Conservation (phyloP, 2,113 vertebrate genomes). For the Aramus guarauna region DNA sequence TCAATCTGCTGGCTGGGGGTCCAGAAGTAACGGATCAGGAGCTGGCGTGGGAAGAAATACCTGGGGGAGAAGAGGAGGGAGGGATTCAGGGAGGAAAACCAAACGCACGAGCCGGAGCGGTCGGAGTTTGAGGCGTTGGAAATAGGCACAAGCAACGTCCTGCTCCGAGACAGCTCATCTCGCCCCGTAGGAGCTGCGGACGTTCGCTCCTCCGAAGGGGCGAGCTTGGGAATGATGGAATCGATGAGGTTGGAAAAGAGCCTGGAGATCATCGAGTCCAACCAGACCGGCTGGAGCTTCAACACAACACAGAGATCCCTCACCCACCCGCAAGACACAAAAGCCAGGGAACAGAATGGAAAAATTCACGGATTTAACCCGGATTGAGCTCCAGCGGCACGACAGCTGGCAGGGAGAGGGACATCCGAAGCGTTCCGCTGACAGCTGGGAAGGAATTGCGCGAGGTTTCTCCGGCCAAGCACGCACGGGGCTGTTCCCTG, state of each 20-base stretch:
- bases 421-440: accelerated
- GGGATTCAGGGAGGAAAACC: background rate
- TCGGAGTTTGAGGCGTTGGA: accelerated
- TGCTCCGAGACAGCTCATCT: accelerated
- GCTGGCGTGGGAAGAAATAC: constrained; percentile 91
- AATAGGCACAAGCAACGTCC: accelerated
- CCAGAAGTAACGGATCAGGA: constrained; percentile 91
- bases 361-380: background rate
- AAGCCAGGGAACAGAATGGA: background rate
- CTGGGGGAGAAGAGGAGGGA: constrained; percentile 59
- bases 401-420: background rate
- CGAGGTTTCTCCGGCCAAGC: background rate
- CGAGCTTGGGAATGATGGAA: background rate
- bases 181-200: accelerated
- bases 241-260: background rate
- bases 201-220: accelerated
- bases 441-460: background rate
- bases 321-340: accelerated
- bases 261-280: background rate
- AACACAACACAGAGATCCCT: background rate
- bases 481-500: background rate
- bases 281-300: background rate
- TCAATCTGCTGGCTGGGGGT: constrained; percentile 83
- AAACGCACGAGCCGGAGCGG: accelerated
- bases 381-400: accelerated